Base-by-base conservation (phyloP, 2,113 vertebrate species). In the Misgurnus anguillicaudatus region DNA sequence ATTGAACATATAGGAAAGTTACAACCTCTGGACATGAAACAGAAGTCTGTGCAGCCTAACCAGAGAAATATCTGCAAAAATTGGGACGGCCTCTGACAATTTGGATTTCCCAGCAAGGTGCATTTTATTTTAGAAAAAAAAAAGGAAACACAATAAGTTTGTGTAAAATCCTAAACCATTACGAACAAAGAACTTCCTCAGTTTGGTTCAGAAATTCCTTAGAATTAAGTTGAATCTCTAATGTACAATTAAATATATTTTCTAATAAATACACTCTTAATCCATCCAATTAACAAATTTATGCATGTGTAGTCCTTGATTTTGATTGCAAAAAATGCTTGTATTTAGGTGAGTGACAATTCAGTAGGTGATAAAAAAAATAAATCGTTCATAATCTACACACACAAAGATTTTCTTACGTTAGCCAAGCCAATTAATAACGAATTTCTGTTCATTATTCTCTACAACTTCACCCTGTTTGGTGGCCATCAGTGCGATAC, bases 131-230 rank as follows among this genome's bases (percentile, higher is more conserved):
- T 78, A 36, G 39, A 38, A 75, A 36, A 71, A 13, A 65, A 67
- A 64, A 51, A 45, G 66, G 21, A 70, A 77, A 72, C 60, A 41
- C 31, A 66, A 74, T 72, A 67, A 13, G 65, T 70, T 53, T 57
- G 31, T 45, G 39, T 31, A 62, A 53, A 24, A 68, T 62, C 51
- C 60, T 45, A 68, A 78, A 76, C 39, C 76, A 86, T 69, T 76
- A 64, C 51, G 31, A 83, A 89, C 80, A 84, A 66, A 89, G 85
- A 89, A 86, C 88, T 89, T 90, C 88, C 63, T 81, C 58, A 48
- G 78, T 79, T 79, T 72, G 55, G 53, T 63, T 69, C 53, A 61
- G 11, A 36, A 69, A 47, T 63, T 17, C 47, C 51, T 51, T 55
- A 48, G n/a, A 9, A 64, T 65, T n/a, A n/a, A 31, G 9, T 65